These are phyloP conservation scores for Itoplectis maculator DNA, from an alignment of 2,888 invertebrate genomes.

Conservation along the genomic window DNA sequence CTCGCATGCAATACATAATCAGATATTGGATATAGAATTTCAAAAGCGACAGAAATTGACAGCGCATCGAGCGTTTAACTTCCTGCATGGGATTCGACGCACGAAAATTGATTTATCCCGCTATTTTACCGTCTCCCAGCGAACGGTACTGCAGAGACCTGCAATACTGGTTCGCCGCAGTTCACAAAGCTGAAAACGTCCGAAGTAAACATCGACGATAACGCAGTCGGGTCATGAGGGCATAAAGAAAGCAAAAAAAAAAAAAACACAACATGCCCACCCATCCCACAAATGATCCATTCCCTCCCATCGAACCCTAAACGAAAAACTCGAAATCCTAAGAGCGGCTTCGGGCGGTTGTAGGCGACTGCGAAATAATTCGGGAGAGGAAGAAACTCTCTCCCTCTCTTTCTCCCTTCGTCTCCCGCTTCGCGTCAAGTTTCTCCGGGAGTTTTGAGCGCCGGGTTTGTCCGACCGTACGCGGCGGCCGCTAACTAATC, in stretches of 20 bases:
- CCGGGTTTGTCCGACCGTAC: background rate
- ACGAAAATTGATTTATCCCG: background rate
- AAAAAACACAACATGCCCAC: too few relatives aligned
- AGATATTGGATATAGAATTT: background rate
- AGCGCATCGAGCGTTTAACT: background rate
- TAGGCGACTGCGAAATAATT: too few relatives aligned
- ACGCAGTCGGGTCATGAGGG: too few relatives aligned
- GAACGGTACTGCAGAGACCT: background rate
- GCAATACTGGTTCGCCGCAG: background rate
- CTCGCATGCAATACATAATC: background rate
- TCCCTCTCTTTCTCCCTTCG: background rate
- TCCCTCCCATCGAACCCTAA: too few relatives aligned
- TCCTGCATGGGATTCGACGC: background rate
- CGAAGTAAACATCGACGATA: background rate
- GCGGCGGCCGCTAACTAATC: constrained; percentile 30
- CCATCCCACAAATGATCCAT: too few relatives aligned
- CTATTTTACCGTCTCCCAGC: background rate
- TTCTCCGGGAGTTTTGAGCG: constrained; percentile 6
- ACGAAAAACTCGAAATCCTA: too few relatives aligned
- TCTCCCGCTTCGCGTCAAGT: background rate
- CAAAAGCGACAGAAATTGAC: background rate
- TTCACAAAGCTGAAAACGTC: background rate
- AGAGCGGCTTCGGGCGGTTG: too few relatives aligned
- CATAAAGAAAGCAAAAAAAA: too few relatives aligned
- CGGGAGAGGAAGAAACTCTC: too few relatives aligned